phyloP scores from a whole-genome alignment of 2,888 invertebrate species.

The Drosophila maculinotata region DNA sequence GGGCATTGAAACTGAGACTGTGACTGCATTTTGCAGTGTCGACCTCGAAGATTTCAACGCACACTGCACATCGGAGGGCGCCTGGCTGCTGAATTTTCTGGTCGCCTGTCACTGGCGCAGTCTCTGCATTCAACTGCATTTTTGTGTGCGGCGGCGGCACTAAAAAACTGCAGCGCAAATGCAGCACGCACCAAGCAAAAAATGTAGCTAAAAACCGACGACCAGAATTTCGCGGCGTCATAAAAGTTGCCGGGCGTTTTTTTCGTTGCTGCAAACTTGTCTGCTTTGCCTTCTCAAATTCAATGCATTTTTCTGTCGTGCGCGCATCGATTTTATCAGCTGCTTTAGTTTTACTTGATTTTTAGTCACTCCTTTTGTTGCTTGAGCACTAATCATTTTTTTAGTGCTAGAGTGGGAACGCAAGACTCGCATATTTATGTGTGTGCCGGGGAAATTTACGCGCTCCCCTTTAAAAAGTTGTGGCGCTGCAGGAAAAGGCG shows the following conservation, averaged over 20 bases:
- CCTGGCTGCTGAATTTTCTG: constrained; percentile 57
- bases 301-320: constrained; percentile 15
- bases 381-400: not conserved
- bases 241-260: not conserved
- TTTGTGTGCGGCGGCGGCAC: constrained; percentile 58
- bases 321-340: constrained; percentile 41
- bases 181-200: constrained; percentile 50
- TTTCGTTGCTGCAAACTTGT: constrained; percentile 1
- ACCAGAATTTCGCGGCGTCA: constrained; percentile 3
- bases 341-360: constrained; percentile 9
- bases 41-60: constrained; percentile 43
- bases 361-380: not conserved
- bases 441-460: constrained; percentile 42
- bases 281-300: not conserved
- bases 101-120: constrained; percentile 73
- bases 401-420: too few relatives aligned
- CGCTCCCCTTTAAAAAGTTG: constrained; percentile 35
- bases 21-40: constrained; percentile 60
- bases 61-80: constrained; percentile 39
- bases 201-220: not conserved
- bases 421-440: not conserved
- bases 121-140: constrained; percentile 77
- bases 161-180: constrained; percentile 54
- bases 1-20: constrained; percentile 30
- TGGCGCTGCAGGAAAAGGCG: constrained; percentile 15